A percentile compares a stretch with the other conserved stretches of the same genome.
phyloP scores from a whole-genome alignment of 2,113 vertebrate genomes.

The Protomyctophum bolini region DNA sequence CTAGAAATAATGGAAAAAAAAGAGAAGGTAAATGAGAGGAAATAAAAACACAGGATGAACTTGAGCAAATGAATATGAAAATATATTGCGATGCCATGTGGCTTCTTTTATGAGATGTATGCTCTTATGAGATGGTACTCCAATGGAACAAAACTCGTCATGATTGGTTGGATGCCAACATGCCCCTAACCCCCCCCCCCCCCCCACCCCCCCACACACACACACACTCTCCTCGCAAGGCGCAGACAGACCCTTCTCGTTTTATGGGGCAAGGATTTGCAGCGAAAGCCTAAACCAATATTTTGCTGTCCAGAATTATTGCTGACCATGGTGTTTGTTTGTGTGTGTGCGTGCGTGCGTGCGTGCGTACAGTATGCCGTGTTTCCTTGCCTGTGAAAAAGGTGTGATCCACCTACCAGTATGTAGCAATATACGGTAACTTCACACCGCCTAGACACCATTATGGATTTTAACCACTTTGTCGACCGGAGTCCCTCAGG shows the following conservation, averaged over 20 bases:
- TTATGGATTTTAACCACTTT: too few relatives aligned
- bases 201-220: too few relatives aligned
- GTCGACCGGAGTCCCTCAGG: not conserved
- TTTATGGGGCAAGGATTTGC: constrained; percentile 49
- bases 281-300: constrained; percentile 49
- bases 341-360: not conserved
- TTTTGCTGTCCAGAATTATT: constrained; percentile 36
- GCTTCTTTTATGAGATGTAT: constrained; percentile 45
- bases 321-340: constrained; percentile 46
- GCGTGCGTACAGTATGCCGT: not conserved
- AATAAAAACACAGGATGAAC: constrained; percentile 42
- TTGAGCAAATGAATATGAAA: constrained; percentile 38
- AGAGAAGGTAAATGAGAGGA: constrained; percentile 35
- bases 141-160: constrained; percentile 40
- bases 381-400: too few relatives aligned
- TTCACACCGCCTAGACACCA: too few relatives aligned
- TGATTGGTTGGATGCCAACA: constrained; percentile 11
- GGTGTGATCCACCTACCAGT: too few relatives aligned
- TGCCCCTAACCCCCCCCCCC: not conserved
- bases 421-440: too few relatives aligned
- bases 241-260: not conserved
- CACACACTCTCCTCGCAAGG: not conserved
- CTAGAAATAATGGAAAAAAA: constrained; percentile 28
- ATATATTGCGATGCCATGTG: constrained; percentile 19
- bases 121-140: constrained; percentile 42